A percentile compares a stretch with the other conserved stretches of the same genome.
Conservation (phyloP, 2,888 invertebrate genomes). For the Ischnus inquisitorius region DNA sequence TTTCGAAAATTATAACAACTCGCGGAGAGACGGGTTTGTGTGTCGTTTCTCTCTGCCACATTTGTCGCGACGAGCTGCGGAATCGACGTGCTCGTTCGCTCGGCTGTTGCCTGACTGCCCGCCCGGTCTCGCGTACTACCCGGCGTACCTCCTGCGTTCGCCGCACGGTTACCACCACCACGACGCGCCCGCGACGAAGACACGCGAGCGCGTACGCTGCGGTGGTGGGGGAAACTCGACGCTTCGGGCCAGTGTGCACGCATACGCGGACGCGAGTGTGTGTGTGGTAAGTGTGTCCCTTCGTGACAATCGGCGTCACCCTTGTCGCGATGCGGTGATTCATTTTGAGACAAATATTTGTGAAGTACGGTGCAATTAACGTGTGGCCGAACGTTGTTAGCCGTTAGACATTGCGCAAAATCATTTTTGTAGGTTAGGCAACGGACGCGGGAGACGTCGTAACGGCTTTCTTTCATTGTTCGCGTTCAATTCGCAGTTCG, state of each 20-base stretch:
- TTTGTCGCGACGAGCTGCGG: conserved; percentile 7
- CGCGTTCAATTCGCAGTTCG: too few species aligned
- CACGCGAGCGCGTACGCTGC: conserved; percentile 28
- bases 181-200: conserved; percentile 43
- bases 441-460: too few species aligned
- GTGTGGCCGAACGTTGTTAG: neutral
- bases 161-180: conserved; percentile 34
- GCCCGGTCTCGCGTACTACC: conserved; percentile 73
- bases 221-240: conserved; percentile 60
- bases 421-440: neutral
- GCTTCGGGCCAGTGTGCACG: conserved; percentile 1
- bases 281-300: neutral
- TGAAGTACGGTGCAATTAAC: neutral
- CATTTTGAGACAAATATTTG: neutral
- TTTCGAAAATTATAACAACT: neutral
- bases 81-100: conserved; percentile 63
- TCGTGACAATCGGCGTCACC: neutral
- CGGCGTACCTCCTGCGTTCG: conserved; percentile 31
- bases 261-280: neutral
- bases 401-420: neutral
- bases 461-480: too few species aligned
- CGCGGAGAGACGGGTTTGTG: neutral
- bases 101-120: conserved; percentile 72
- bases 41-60: neutral
- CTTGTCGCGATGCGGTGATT: neutral